A percentile compares a stretch with the other conserved stretches of the same genome.
Evolutionary conservation across 30 jellyfish, hydroid and myxozoan genomes (phyloP).

Genomic region (Chrysaora quinquecirrha): DNA sequence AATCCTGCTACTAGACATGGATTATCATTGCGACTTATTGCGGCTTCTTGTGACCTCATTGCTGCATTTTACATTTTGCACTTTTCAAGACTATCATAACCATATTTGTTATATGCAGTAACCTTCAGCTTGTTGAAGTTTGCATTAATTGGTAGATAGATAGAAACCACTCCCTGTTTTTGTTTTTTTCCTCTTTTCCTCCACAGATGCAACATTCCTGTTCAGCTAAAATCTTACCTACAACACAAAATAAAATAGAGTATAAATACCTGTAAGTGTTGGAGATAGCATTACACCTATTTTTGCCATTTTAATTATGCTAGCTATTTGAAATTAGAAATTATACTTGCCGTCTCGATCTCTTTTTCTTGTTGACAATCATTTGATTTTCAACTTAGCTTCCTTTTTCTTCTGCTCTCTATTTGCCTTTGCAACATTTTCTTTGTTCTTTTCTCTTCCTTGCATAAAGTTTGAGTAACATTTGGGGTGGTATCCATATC

Average conservation of each 20-base stretch:
- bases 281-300: no score
- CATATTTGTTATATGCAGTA: constrained; percentile 22
- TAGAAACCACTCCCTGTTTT: no score
- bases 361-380: not conserved
- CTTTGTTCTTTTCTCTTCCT: not conserved
- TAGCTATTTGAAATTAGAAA: no score
- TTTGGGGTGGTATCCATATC: constrained; percentile 9
- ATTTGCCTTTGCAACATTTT: not conserved
- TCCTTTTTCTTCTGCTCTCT: not conserved
- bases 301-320: no score
- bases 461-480: constrained; percentile 13
- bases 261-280: no score
- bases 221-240: constrained; percentile 31
- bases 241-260: not conserved
- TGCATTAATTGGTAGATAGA: no score
- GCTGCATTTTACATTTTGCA: constrained; percentile 49
- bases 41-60: not conserved
- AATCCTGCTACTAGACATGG: not conserved
- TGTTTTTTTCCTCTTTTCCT: not conserved
- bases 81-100: constrained; percentile 32
- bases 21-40: constrained; percentile 15
- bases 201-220: constrained; percentile 53
- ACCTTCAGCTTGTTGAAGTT: no score
- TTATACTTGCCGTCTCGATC: not conserved
- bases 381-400: not conserved